These are phyloP conservation scores for Rhinichthys osculus DNA, from an alignment of 2,797 vertebrate genomes.

Conservation along the genomic window DNA sequence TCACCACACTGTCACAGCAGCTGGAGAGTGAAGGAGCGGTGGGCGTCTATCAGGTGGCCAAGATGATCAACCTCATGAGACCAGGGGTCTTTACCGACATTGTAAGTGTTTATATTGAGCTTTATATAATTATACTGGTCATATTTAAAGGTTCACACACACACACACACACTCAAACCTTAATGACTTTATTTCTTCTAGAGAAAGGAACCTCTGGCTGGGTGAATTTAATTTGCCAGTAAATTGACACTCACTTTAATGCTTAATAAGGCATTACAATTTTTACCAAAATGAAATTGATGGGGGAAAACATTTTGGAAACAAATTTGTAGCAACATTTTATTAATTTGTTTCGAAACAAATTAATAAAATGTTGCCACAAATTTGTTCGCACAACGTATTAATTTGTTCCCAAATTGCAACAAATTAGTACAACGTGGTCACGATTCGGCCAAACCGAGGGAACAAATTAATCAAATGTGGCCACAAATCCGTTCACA, in stretches of 20 bases:
- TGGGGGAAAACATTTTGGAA: no score
- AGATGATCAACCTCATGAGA: slow-evolving; percentile 94
- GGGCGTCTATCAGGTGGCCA: slow-evolving; percentile 92
- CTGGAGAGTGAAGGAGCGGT: slow-evolving; percentile 89
- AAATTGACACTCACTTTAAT: neutral
- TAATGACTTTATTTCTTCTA: neutral
- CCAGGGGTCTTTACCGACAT: slow-evolving; percentile 93
- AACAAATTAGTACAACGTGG: no score
- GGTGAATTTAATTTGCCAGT: neutral
- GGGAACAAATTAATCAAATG: no score
- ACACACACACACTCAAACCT: neutral
- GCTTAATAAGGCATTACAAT: neutral
- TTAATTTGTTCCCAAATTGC: no score
- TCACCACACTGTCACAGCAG: slow-evolving; percentile 89
- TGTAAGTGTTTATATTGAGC: slow-evolving; percentile 74
- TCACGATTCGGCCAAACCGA: no score
- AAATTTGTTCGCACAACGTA: no score
- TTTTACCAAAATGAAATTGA: neutral
- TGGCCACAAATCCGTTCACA: neutral
- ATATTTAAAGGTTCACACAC: neutral
- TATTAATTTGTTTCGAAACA: no score
- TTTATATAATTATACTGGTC: neutral
- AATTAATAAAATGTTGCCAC: neutral
- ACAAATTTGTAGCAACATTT: no score
- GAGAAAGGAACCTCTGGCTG: neutral